phyloP scores from a whole-genome alignment of 2,113 vertebrate species.

The Xenopus tropicalis region UCB_Xtro_10.0 CM004444.2:52099501-52100000 shows the following conservation, averaged over 20 bases:
- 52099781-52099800: too few relatives aligned
- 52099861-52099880: not conserved
- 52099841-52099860: not conserved
- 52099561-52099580: conserved; percentile 20
- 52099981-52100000: too few relatives aligned
- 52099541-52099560: conserved; percentile 39
- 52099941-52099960: too few relatives aligned
- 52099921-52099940: not conserved
- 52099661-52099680: conserved; percentile 28
- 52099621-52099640: conserved; percentile 44
- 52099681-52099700: conserved; percentile 27
- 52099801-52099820: not conserved
- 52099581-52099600: conserved; percentile 32
- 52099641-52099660: conserved; percentile 35
- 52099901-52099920: conserved; percentile 2
- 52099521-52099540: conserved; percentile 9
- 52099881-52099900: not conserved
- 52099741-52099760: not conserved
- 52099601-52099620: conserved; percentile 46
- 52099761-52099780: not conserved
- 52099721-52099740: not conserved
- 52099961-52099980: too few relatives aligned
- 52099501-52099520: conserved; percentile 25
- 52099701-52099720: not conserved
- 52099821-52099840: not conserved